Evolutionary conservation across 1,140 invertebrate genomes (phyloP).

Genomic region (Drosophila varians): DNA sequence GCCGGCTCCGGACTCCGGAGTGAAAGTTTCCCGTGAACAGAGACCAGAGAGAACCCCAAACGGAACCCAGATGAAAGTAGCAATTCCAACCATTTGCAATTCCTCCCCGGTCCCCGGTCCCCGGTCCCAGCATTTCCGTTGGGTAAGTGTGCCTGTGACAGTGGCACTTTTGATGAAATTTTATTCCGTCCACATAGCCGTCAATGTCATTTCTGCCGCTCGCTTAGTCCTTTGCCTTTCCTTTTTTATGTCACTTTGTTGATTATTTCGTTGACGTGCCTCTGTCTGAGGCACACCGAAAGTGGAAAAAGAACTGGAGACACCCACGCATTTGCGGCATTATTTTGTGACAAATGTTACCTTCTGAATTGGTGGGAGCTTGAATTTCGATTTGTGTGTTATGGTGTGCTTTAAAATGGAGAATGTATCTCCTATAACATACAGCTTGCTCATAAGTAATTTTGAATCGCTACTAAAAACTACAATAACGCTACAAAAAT

Average conservation of each 20-base stretch:
- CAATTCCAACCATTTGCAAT: constrained; percentile 78
- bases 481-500: too few relatives aligned
- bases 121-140: constrained; percentile 10
- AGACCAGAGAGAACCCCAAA: too few relatives aligned
- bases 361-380: neutral
- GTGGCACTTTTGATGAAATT: constrained; percentile 76
- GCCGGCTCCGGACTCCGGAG: constrained; percentile 23
- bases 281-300: constrained; percentile 3
- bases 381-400: neutral
- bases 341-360: constrained; percentile 19
- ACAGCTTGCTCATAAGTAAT: too few relatives aligned
- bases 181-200: constrained; percentile 77
- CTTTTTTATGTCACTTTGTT: constrained; percentile 67
- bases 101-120: constrained; percentile 36
- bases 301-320: constrained; percentile 6
- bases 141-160: constrained; percentile 51
- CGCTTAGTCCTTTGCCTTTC: constrained; percentile 49
- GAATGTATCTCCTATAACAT: too few relatives aligned
- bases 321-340: constrained; percentile 4
- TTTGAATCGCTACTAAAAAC: too few relatives aligned
- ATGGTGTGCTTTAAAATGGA: neutral
- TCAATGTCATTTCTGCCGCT: constrained; percentile 78
- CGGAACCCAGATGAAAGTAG: constrained; percentile 73
- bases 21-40: constrained; percentile 64
- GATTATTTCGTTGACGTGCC: constrained; percentile 79